A percentile compares a stretch with the other conserved stretches of the same genome.
Evolutionary conservation across 2,888 invertebrate species (phyloP).

Genomic region (Drosophila borborema): DNA sequence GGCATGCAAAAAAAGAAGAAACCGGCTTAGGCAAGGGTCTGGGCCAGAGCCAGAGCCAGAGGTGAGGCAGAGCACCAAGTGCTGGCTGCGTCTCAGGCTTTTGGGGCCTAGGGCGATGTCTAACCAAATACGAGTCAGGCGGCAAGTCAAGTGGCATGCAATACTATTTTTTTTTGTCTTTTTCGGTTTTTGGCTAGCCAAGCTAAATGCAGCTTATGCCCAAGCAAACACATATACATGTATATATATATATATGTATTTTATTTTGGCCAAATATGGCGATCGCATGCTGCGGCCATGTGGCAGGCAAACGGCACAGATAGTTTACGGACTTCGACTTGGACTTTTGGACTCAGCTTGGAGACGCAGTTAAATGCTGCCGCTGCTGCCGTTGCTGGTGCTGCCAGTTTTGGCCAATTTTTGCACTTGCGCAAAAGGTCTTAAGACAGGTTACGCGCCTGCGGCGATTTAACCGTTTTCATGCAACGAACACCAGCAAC

Average conservation of each 20-base stretch:
- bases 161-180: slow-evolving; percentile 45
- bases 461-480: slow-evolving; percentile 80
- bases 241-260: slow-evolving; percentile 17
- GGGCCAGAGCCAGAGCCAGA: slow-evolving; percentile 22
- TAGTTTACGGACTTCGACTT: slow-evolving; percentile 49
- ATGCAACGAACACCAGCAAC: slow-evolving; percentile 44
- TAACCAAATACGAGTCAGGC: slow-evolving; percentile 77
- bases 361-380: slow-evolving; percentile 56
- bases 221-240: slow-evolving; percentile 4
- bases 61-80: slow-evolving; percentile 3
- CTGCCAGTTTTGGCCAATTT: slow-evolving; percentile 67
- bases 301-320: slow-evolving; percentile 66
- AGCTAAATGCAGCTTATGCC: slow-evolving; percentile 65
- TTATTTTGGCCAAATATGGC: slow-evolving; percentile 77
- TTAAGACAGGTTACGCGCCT: slow-evolving; percentile 82
- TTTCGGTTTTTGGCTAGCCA: slow-evolving; percentile 55
- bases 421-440: slow-evolving; percentile 83
- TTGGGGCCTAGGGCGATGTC: slow-evolving; percentile 76
- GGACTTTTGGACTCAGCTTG: slow-evolving; percentile 49
- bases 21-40: slow-evolving; percentile 66
- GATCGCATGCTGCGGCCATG: slow-evolving; percentile 75
- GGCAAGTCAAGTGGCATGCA: slow-evolving; percentile 80
- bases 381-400: slow-evolving; percentile 32
- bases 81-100: slow-evolving; percentile 36
- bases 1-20: slow-evolving; percentile 64